A percentile compares a stretch with the other conserved stretches of the same genome.
Evolutionary conservation across 2,797 vertebrate genomes (phyloP).

Genomic region (Serranus cabrilla): DNA sequence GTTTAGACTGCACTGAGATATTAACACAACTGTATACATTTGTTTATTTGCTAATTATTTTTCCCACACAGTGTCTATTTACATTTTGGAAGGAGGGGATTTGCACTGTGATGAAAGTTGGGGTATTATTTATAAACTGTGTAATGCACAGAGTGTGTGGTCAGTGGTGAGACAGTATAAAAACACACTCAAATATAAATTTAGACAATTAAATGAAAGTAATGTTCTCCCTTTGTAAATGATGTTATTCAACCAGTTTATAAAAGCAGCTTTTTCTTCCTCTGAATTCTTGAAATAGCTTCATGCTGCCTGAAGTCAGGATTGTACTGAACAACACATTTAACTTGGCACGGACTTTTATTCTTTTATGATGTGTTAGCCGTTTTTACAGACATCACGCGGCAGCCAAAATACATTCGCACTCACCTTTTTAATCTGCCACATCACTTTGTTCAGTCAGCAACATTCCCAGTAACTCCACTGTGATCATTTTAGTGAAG

Average conservation of each 20-base stretch:
- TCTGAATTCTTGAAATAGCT: conserved; percentile 57
- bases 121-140: conserved; percentile 21
- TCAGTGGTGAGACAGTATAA: conserved; percentile 2
- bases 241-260: conserved; percentile 3
- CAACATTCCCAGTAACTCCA: conserved; percentile 40
- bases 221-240: neutral
- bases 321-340: conserved; percentile 38
- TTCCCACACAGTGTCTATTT: conserved; percentile 33
- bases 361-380: conserved; percentile 64
- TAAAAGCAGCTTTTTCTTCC: neutral
- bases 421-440: conserved; percentile 40
- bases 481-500: conserved; percentile 17
- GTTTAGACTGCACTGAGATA: neutral
- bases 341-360: conserved; percentile 24
- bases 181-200: neutral
- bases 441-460: conserved; percentile 20
- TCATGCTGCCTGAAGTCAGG: conserved; percentile 18
- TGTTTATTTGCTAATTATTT: conserved; percentile 18
- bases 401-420: conserved; percentile 47
- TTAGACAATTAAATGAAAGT: neutral
- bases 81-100: neutral
- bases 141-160: conserved; percentile 22
- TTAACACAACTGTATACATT: neutral
- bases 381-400: conserved; percentile 43
- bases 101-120: conserved; percentile 26